Percentiles rank a stretch among this genome's conserved stretches.
Conservation (phyloP, 2,888 invertebrate genomes). For the Gortyna flavago region DNA sequence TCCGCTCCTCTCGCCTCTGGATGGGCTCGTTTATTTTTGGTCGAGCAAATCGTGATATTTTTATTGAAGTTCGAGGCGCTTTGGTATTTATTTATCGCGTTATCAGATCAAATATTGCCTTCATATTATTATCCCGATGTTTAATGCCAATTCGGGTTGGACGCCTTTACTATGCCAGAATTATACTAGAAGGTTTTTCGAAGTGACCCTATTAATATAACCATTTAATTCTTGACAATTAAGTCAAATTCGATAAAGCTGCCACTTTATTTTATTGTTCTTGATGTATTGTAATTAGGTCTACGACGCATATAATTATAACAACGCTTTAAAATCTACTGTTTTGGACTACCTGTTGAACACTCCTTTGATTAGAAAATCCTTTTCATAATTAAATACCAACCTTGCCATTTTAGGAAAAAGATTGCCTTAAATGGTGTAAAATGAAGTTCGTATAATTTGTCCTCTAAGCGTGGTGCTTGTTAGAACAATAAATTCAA, state of each 20-base stretch:
- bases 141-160: conserved; percentile 69
- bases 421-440: not conserved
- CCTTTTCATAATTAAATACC: conserved; percentile 23
- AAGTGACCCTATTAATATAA: conserved; percentile 53
- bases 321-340: not conserved
- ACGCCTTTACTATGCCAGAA: conserved; percentile 63
- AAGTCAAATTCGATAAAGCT: conserved; percentile 51
- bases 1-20: conserved; percentile 73
- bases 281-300: conserved; percentile 15
- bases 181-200: conserved; percentile 50
- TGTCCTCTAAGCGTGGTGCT: not conserved
- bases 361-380: conserved; percentile 5
- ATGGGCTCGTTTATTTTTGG: conserved; percentile 81
- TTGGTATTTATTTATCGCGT: conserved; percentile 78
- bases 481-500: conserved; percentile 38
- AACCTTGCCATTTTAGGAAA: conserved; percentile 1
- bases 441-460: conserved; percentile 15
- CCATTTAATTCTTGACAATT: conserved; percentile 54
- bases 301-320: not conserved
- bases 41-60: conserved; percentile 76
- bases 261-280: conserved; percentile 15
- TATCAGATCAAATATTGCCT: conserved; percentile 80
- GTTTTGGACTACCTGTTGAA: conserved; percentile 34
- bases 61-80: conserved; percentile 80
- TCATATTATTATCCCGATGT: conserved; percentile 71